Base-by-base conservation (phyloP, 1,140 invertebrate genomes). In the Zophobas atratus region DNA sequence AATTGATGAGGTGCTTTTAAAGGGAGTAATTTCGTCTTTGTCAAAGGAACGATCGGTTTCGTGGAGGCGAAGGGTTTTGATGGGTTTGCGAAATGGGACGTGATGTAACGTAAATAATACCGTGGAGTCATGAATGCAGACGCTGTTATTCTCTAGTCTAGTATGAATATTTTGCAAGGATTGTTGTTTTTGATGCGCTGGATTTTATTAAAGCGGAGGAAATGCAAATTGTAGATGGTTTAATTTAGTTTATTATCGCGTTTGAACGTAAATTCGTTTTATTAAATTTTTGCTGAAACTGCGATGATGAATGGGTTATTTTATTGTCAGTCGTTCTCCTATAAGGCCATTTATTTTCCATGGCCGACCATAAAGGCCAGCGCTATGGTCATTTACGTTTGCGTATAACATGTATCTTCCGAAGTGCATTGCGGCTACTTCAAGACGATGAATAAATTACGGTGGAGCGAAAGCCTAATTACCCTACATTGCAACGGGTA, bases 1-100 rank as follows among this genome's bases (percentile, higher is more conserved):
- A 67, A 67, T 67, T 39, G 60, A 32, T n/a, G 60, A 3, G 33
- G 60, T 8, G 56, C 39, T 67, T 67, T 67, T 67, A 67, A 67
- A 67, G 20, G n/a, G 39, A 43, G 38, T 43, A 41, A 41, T 67
- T 41, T 20, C 8, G 56, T 35, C 6, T 5, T 35, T 60, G 36
- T 39, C 57, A 20, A 38, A 38, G 57, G 43, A 51, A 46, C 3
- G 3, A 46, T 8, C 6, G 32, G 35, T 60, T 33, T 51, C 49
- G 33, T 51, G 49, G 49, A 51, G 33, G 2, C 36, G 36, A 60
- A 20, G 56, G 36, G 36, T 36, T 60, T 60, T 38, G 56, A 60
- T 34, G 53, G 32, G n/a, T n/a, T 0, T 20, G 6, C 6, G 43
- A 46, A 46, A 46, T 46, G 6, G 6, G 3, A 46, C 6, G 3